Evolutionary conservation across 2,888 invertebrate species (phyloP).

Genomic region (Cremastinae sp.): DNA sequence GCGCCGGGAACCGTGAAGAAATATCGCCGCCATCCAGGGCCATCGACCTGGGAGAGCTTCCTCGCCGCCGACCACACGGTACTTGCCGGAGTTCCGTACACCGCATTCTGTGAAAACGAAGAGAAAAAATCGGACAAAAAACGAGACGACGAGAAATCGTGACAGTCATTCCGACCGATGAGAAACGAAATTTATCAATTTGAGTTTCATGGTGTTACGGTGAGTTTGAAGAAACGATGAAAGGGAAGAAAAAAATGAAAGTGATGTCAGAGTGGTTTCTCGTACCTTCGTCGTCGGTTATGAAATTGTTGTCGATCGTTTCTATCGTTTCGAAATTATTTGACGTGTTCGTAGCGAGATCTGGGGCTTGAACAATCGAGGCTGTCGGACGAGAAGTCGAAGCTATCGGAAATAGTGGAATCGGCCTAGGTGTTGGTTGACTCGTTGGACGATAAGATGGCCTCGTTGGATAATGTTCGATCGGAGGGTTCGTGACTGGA

Average conservation of each 20-base stretch:
- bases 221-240: background rate
- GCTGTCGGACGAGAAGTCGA: slow-evolving; percentile 55
- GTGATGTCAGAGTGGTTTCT: background rate
- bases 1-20: slow-evolving; percentile 90
- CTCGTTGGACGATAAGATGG: slow-evolving; percentile 78
- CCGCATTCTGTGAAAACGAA: slow-evolving; percentile 85
- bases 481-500: slow-evolving; percentile 54
- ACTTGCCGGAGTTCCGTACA: slow-evolving; percentile 90
- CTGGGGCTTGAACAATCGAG: slow-evolving; percentile 59
- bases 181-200: slow-evolving; percentile 1
- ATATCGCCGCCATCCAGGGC: slow-evolving; percentile 99
- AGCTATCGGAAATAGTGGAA: slow-evolving; percentile 74
- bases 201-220: background rate
- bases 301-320: slow-evolving; percentile 75
- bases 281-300: slow-evolving; percentile 77
- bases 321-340: slow-evolving; percentile 66
- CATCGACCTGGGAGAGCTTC: slow-evolving; percentile 92
- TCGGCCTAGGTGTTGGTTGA: slow-evolving; percentile 81
- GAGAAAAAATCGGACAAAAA: slow-evolving; percentile 8
- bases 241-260: background rate
- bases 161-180: slow-evolving; percentile 39
- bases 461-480: slow-evolving; percentile 80
- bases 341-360: slow-evolving; percentile 62
- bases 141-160: slow-evolving; percentile 7
- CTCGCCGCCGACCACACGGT: slow-evolving; percentile 95